A percentile compares a stretch with the other conserved stretches of the same genome.
phyloP scores from a whole-genome alignment of 2,888 invertebrate genomes.

The Machimus atricapillus region DNA sequence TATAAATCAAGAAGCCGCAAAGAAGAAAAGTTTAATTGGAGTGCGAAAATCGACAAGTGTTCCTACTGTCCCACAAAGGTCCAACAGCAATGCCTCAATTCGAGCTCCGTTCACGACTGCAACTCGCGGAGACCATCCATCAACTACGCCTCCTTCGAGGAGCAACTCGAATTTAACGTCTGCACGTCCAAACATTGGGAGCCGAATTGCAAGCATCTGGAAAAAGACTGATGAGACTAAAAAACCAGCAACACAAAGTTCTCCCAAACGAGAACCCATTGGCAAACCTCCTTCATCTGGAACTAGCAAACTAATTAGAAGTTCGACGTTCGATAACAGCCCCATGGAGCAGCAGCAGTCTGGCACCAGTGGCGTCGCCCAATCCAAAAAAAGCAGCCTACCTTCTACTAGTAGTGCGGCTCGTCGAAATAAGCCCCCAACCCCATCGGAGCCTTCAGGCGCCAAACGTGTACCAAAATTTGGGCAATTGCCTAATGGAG shows the following conservation, averaged over 20 bases:
- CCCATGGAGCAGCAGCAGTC: background rate
- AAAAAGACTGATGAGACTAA: background rate
- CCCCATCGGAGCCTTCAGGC: background rate
- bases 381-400: background rate
- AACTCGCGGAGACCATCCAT: slow-evolving; percentile 52
- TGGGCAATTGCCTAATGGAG: background rate
- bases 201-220: slow-evolving; percentile 16
- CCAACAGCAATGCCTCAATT: slow-evolving; percentile 59
- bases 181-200: slow-evolving; percentile 45
- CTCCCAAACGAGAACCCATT: background rate
- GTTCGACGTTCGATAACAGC: slow-evolving; percentile 1
- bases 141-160: slow-evolving; percentile 60
- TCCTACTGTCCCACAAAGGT: slow-evolving; percentile 55
- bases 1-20: background rate
- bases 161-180: slow-evolving; percentile 59
- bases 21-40: slow-evolving; percentile 47
- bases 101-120: slow-evolving; percentile 50
- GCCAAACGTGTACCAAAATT: background rate
- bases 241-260: background rate
- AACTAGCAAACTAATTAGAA: background rate
- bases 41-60: slow-evolving; percentile 49
- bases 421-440: background rate
- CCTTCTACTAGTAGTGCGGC: background rate
- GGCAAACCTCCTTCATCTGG: background rate
- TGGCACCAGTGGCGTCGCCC: background rate